Percentiles rank a stretch among this genome's conserved stretches.
These are phyloP conservation scores for Mionectes olivaceus DNA, from an alignment of 2,797 vertebrate genomes.

Conservation along the genomic window DNA sequence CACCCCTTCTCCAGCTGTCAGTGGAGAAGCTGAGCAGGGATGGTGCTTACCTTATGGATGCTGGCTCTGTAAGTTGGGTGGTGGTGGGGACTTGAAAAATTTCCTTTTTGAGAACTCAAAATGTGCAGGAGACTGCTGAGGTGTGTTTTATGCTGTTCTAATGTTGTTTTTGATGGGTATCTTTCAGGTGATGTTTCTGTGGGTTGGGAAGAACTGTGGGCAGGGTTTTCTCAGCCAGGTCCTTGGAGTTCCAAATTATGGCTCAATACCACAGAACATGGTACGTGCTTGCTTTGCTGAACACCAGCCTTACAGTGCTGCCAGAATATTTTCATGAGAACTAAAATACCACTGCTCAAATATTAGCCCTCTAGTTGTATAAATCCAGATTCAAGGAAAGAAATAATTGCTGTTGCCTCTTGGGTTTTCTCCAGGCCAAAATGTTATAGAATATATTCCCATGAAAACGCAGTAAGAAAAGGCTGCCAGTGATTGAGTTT, in stretches of 20 bases:
- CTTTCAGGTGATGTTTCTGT: conserved; percentile 90
- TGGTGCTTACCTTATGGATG: conserved; percentile 94
- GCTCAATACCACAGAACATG: conserved; percentile 88
- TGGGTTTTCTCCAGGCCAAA: not conserved
- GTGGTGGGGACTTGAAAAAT: not conserved
- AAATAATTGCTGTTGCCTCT: not conserved
- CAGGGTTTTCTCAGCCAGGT: conserved; percentile 89
- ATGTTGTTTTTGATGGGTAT: not conserved
- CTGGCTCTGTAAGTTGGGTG: conserved; percentile 85
- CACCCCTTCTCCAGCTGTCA: conserved; percentile 89
- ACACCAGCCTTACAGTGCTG: too few species aligned
- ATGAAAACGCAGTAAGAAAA: not conserved
- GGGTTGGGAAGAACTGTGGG: conserved; percentile 91
- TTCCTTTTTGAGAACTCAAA: not conserved
- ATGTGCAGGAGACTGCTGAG: not conserved
- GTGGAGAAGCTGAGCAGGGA: conserved; percentile 93
- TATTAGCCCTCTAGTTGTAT: not conserved
- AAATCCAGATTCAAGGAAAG: not conserved
- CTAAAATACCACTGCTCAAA: not conserved
- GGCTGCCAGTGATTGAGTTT: not conserved
- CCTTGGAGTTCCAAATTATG: conserved; percentile 88
- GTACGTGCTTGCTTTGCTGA: conserved; percentile 73
- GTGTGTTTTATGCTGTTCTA: not conserved
- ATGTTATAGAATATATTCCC: not conserved
- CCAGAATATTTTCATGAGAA: not conserved